These are phyloP conservation scores for Chrysina gloriosa DNA, from an alignment of 2,888 invertebrate genomes.

Conservation along the genomic window DNA sequence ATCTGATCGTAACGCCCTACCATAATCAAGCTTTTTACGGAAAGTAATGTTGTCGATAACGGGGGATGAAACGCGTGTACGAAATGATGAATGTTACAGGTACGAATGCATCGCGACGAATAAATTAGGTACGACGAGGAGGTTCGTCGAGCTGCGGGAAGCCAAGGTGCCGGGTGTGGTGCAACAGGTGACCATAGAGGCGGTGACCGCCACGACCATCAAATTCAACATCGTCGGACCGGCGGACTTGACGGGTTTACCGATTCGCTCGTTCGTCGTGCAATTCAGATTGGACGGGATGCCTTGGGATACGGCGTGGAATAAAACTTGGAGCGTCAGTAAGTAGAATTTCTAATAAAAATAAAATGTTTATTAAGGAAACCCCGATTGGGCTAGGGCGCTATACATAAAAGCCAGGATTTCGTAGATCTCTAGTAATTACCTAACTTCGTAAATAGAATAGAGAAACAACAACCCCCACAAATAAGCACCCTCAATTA, in stretches of 20 bases:
- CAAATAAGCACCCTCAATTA: too few relatives aligned
- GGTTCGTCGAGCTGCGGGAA: conserved; percentile 78
- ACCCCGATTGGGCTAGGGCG: background rate
- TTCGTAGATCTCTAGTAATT: too few relatives aligned
- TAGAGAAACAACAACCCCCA: too few relatives aligned
- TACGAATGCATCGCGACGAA: conserved; percentile 89
- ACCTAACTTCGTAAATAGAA: too few relatives aligned
- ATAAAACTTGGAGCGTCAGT: conserved; percentile 82
- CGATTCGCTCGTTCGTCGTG: conserved; percentile 78
- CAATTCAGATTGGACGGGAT: conserved; percentile 80
- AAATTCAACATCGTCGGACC: conserved; percentile 84
- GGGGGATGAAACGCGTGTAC: background rate
- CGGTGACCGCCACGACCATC: conserved; percentile 86
- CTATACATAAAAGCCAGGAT: too few relatives aligned
- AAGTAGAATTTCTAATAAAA: conserved; percentile 52
- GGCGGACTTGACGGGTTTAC: conserved; percentile 78
- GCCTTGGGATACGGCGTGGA: conserved; percentile 76
- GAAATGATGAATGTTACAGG: conserved; percentile 50
- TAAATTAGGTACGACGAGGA: conserved; percentile 75
- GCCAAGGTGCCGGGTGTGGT: conserved; percentile 78
- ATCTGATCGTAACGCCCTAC: conserved; percentile 76
- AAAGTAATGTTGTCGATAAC: conserved; percentile 66
- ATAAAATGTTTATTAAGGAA: background rate
- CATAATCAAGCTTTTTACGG: conserved; percentile 76
- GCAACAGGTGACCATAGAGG: conserved; percentile 74